Evolutionary conservation across 2,888 invertebrate genomes (phyloP).

Genomic region (Prosapia bicincta): DNA sequence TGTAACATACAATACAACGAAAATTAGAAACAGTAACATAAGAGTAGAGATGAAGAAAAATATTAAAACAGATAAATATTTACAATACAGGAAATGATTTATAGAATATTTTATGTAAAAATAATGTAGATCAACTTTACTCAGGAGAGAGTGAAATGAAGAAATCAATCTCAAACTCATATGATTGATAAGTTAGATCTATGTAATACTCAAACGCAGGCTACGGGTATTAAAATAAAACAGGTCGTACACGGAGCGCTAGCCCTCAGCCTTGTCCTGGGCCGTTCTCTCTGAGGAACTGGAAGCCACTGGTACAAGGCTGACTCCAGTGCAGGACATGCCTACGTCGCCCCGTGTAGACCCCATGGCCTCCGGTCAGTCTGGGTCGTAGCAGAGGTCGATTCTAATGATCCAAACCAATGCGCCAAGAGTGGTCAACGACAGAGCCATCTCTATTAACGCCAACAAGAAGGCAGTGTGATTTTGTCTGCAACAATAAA

Average conservation of each 20-base stretch:
- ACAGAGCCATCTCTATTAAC: conserved; percentile 38
- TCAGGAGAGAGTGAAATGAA: too few relatives aligned
- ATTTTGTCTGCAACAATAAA: conserved; percentile 28
- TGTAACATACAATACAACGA: too few relatives aligned
- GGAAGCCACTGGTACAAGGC: conserved; percentile 23
- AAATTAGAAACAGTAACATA: too few relatives aligned
- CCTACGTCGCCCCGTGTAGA: conserved; percentile 45
- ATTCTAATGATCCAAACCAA: conserved; percentile 38
- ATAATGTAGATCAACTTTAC: too few relatives aligned
- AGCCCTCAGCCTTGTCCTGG: neutral
- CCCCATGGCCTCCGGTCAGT: conserved; percentile 39
- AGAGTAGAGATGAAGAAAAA: too few relatives aligned
- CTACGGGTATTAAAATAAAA: too few relatives aligned
- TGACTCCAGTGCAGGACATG: conserved; percentile 19
- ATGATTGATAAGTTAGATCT: too few relatives aligned
- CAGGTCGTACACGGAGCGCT: neutral
- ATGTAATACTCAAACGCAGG: too few relatives aligned
- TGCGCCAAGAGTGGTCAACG: conserved; percentile 36
- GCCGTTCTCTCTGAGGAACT: conserved; percentile 5
- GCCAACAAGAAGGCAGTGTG: conserved; percentile 37
- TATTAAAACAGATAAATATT: too few relatives aligned
- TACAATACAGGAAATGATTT: too few relatives aligned
- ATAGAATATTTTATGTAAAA: too few relatives aligned
- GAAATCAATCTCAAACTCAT: too few relatives aligned
- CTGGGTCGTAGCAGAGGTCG: conserved; percentile 41